Conservation (phyloP, 2,797 vertebrate species). For the Sebastes dallii region DNA sequence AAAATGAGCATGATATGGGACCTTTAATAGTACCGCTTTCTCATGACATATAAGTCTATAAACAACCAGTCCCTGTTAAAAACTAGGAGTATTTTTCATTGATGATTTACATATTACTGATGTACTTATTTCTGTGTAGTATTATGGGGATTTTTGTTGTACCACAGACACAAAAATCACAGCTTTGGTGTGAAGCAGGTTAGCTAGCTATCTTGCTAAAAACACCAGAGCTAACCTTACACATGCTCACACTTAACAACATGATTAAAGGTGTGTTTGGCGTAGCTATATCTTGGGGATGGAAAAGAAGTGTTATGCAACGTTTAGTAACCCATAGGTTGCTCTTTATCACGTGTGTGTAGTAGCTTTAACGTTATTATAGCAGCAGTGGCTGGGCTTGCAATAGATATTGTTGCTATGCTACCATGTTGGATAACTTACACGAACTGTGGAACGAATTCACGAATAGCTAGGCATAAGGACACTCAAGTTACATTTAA, state of each 20-base stretch:
- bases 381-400: neutral
- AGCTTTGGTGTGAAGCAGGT: neutral
- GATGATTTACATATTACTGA: too few relatives aligned
- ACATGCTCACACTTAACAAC: neutral
- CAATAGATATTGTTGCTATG: conserved; percentile 12
- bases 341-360: neutral
- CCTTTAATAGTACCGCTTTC: too few relatives aligned
- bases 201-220: neutral
- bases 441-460: neutral
- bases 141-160: neutral
- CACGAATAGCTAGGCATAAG: neutral
- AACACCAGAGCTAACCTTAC: neutral
- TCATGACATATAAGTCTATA: neutral
- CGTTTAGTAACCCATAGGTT: neutral
- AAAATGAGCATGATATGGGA: too few relatives aligned
- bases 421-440: conserved; percentile 4
- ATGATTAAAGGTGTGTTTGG: neutral
- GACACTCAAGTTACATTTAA: neutral
- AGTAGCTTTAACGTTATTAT: neutral
- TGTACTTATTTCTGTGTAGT: too few relatives aligned
- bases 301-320: neutral
- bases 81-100: too few relatives aligned
- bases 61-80: neutral
- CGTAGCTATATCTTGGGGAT: neutral
- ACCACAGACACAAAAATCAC: neutral